Base-by-base conservation (phyloP, 2,797 vertebrate genomes). In the Sparidentex hasta region DNA sequence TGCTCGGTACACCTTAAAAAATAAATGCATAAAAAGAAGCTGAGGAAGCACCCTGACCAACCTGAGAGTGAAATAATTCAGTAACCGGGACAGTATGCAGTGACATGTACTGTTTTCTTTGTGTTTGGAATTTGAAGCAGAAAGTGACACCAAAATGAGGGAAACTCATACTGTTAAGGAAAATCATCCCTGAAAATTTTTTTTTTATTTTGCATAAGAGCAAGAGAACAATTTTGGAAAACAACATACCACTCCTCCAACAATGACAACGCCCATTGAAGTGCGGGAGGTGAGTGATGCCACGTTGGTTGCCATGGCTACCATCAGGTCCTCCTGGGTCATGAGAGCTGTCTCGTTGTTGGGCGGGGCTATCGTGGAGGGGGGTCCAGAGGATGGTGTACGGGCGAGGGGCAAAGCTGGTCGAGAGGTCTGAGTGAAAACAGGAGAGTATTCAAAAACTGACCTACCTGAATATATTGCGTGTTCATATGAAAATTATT, bases 231-330 rank as follows among this genome's bases (percentile, higher is more conserved):
- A 1, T 14, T 23, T 46, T 44, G 20, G 13, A 51, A 46, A 51
- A 3, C 50, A 85, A 95, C 97, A 93, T 95, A 98, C 98, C 97
- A 99, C 95, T 94, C 98, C 98, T 17, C 97, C 98, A 38, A 97
- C 90, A 33, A 99, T 51, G 74, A 99, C 63, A 46, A 97, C 79
- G 9, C 96, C 95, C 97, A 99, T 95, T 18, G 98, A 99, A 0
- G 97, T 97, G 86, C 97, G 96, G 1, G 98, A 99, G 0, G 97
- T 97, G 78, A 99, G 89, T 0, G 98, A 98, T 33, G 97, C 98
- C 78, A 98, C 80, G 72, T 95, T 94, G 84, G 94, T 94, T 73
- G 97, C 94, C 92, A 99, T 83, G 29, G 96, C 96, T 20, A 98
- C 76, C 97, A 99, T 96, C 21, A 98, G 84, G 17, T 99, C 98